Percentiles rank a stretch among this genome's conserved stretches.
These are phyloP conservation scores for Andrena dorsata DNA, from an alignment of 2,888 invertebrate genomes.

Conservation along the genomic window DNA sequence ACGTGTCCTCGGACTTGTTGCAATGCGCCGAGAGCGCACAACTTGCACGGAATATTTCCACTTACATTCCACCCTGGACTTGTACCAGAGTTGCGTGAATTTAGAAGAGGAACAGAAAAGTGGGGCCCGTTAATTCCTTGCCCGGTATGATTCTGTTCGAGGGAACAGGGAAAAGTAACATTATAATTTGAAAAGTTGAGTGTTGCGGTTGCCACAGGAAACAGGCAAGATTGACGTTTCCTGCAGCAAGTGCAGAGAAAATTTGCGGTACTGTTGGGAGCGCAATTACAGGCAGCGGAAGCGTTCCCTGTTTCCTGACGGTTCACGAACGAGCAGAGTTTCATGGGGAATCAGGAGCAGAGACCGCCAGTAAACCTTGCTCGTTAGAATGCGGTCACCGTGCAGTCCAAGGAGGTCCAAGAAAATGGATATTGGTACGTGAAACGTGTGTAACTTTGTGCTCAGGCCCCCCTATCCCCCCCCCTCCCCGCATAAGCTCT, in stretches of 20 bases:
- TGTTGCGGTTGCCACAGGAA: constrained; percentile 16
- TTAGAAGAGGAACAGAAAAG: constrained; percentile 6
- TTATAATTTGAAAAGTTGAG: constrained; percentile 5
- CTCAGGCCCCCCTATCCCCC: constrained; percentile 38
- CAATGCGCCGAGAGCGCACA: not conserved
- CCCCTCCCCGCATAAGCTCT: constrained; percentile 43
- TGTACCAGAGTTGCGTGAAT: constrained; percentile 6
- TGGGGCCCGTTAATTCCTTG: constrained; percentile 15
- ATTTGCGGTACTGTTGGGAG: constrained; percentile 24
- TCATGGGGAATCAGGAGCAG: constrained; percentile 19
- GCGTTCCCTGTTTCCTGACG: constrained; percentile 3
- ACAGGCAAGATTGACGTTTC: constrained; percentile 8
- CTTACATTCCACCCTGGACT: not conserved
- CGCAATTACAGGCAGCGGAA: constrained; percentile 6
- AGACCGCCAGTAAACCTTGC: constrained; percentile 21
- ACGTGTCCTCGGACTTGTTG: constrained; percentile 30
- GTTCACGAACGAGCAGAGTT: constrained; percentile 14
- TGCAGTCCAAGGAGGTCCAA: constrained; percentile 46
- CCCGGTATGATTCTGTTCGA: constrained; percentile 17
- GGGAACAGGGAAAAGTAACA: constrained; percentile 16
- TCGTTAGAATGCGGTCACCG: constrained; percentile 42
- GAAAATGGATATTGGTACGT: constrained; percentile 66
- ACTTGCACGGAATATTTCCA: constrained; percentile 22
- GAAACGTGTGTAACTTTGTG: constrained; percentile 66
- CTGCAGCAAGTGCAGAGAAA: not conserved